Conservation (phyloP, 2,113 vertebrate species). For the Cochlearius cochlearius region DNA sequence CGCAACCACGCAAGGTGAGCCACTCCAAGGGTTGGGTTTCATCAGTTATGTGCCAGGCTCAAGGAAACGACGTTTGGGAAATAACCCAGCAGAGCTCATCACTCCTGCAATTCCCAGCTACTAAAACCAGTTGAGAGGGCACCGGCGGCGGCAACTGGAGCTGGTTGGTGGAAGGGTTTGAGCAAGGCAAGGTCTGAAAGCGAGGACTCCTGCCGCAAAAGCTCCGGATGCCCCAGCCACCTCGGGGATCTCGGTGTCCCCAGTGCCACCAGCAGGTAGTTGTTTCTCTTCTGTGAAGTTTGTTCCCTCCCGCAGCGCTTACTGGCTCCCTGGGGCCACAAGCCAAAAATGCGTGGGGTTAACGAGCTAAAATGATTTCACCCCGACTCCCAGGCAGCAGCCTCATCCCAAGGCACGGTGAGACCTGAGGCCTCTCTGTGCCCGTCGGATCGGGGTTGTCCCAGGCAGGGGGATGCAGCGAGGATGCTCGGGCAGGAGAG, state of each 20-base stretch:
- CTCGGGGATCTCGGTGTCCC: rapidly evolving
- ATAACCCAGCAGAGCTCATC: not conserved
- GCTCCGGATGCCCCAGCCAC: not conserved
- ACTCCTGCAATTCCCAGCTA: not conserved
- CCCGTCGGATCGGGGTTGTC: rapidly evolving
- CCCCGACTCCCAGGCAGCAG: not conserved
- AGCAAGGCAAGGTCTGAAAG: not conserved
- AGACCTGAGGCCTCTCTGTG: not conserved
- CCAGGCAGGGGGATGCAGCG: not conserved
- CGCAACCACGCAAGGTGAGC: not conserved
- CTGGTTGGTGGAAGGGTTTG: not conserved
- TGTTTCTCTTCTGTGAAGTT: not conserved
- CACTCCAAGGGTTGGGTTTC: not conserved
- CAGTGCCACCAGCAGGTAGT: not conserved
- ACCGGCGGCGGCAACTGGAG: not conserved
- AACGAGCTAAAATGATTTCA: rapidly evolving
- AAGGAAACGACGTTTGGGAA: rapidly evolving
- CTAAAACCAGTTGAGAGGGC: not conserved
- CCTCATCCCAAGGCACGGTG: rapidly evolving
- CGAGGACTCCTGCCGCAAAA: not conserved
- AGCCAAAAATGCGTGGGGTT: rapidly evolving
- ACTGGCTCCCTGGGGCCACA: not conserved
- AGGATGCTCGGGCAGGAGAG: not conserved
- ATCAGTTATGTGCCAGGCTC: not conserved
- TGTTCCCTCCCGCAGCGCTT: rapidly evolving